These are phyloP conservation scores for Trichomycterus rosablanca DNA, from an alignment of 2,113 vertebrate genomes.

Conservation along the genomic window DNA sequence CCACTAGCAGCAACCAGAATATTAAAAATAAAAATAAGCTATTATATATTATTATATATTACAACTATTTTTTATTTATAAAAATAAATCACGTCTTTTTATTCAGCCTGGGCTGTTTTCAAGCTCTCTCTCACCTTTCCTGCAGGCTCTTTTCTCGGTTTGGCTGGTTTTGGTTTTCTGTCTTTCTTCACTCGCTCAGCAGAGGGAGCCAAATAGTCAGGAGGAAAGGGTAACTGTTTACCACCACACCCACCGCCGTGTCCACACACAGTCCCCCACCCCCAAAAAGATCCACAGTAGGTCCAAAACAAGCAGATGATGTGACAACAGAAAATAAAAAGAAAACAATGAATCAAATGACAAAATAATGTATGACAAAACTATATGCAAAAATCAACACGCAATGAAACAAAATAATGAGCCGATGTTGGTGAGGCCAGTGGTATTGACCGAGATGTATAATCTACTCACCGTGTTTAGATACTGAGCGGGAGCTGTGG, in stretches of 20 bases:
- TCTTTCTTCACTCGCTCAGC: slow-evolving; percentile 76
- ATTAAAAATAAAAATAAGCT: no score
- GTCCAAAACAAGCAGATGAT: slow-evolving; percentile 39
- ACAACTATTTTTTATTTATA: no score
- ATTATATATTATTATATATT: no score
- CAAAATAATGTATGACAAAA: slow-evolving; percentile 24
- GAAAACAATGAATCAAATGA: slow-evolving; percentile 46
- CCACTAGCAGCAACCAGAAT: no score
- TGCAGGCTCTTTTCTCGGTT: slow-evolving; percentile 70
- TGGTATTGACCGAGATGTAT: background rate
- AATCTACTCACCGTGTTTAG: slow-evolving; percentile 68
- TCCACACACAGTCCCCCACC: slow-evolving; percentile 44
- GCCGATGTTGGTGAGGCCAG: slow-evolving; percentile 8
- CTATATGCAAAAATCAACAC: no score
- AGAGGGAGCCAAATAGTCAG: slow-evolving; percentile 75
- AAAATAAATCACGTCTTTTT: background rate
- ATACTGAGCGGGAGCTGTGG: slow-evolving; percentile 59
- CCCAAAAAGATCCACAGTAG: slow-evolving; percentile 14
- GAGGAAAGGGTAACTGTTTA: slow-evolving; percentile 76
- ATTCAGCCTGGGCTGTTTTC: background rate
- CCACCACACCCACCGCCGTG: slow-evolving; percentile 11
- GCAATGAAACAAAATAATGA: slow-evolving; percentile 13
- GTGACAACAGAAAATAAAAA: slow-evolving; percentile 47
- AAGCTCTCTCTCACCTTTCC: slow-evolving; percentile 77
- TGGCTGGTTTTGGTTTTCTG: slow-evolving; percentile 72